Conservation (phyloP, 2,888 invertebrate species). For the Tuberolachnus salignus region DNA sequence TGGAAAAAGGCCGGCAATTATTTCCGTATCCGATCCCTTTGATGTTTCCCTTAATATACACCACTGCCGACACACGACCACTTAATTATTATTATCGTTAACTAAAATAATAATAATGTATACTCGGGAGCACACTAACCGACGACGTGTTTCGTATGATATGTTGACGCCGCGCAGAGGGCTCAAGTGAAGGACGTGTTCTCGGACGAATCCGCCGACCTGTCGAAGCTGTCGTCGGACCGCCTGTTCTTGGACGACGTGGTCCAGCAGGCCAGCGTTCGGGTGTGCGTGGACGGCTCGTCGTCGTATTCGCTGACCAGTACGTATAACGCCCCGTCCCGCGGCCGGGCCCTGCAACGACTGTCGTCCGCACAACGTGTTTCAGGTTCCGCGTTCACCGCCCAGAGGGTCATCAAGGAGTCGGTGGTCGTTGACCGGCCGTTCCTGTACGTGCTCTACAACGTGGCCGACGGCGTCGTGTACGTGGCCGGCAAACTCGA, state of each 20-base stretch:
- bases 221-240: conserved; percentile 68
- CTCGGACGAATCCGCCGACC: conserved; percentile 68
- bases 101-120: no score
- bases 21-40: no score
- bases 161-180: not conserved
- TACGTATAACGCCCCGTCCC: conserved; percentile 60
- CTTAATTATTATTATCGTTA: no score
- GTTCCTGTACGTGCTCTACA: conserved; percentile 60
- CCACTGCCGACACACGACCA: no score
- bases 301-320: conserved; percentile 65
- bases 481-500: conserved; percentile 52
- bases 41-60: no score
- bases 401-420: conserved; percentile 57
- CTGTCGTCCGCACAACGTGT: not conserved
- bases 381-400: conserved; percentile 58
- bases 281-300: conserved; percentile 68
- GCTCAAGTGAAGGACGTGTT: conserved; percentile 61
- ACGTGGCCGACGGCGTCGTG: conserved; percentile 57
- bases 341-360: not conserved
- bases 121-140: no score
- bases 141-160: no score
- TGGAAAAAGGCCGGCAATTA: no score
- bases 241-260: conserved; percentile 71
- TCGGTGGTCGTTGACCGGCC: conserved; percentile 60
- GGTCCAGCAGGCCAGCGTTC: conserved; percentile 71